A percentile compares a stretch with the other conserved stretches of the same genome.
phyloP scores from a whole-genome alignment of 2,797 vertebrate genomes.

The Dipus sagitta region DNA sequence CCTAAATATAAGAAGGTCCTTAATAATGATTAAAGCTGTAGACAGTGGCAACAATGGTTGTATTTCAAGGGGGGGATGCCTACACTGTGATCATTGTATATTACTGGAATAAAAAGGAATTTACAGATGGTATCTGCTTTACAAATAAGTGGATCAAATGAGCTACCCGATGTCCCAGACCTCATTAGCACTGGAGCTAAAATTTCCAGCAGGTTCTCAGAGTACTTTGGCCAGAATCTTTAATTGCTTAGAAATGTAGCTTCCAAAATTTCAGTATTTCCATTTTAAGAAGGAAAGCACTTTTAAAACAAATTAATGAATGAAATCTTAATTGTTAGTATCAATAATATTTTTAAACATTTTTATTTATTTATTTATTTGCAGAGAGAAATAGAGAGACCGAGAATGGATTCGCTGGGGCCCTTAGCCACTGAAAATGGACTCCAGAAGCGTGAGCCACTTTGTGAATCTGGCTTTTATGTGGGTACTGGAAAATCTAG shows the following conservation, averaged over 20 bases:
- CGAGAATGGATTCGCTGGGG: too few relatives aligned
- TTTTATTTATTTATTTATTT: neutral
- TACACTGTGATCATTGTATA: neutral
- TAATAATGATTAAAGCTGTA: neutral
- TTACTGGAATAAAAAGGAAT: neutral
- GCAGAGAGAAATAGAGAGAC: too few relatives aligned
- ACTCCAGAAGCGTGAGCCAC: too few relatives aligned
- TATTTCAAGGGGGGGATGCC: neutral
- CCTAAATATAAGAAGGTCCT: neutral
- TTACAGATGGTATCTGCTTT: neutral
- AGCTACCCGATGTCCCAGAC: neutral
- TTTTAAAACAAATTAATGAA: neutral
- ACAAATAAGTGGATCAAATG: neutral
- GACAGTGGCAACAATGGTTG: neutral
- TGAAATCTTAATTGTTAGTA: neutral
- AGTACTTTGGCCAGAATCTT: neutral
- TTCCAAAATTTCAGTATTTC: conserved; percentile 25
- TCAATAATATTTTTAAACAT: neutral
- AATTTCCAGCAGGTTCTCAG: neutral
- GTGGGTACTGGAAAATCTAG: too few relatives aligned
- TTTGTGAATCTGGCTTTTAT: too few relatives aligned
- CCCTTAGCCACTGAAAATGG: too few relatives aligned
- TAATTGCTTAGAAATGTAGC: neutral
- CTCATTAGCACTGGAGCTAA: neutral
- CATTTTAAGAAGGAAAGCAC: neutral